Evolutionary conservation across 2,797 vertebrate genomes (phyloP), one percentile per base, ranked within the genome.

Genomic region (Pygocentrus nattereri): DNA sequence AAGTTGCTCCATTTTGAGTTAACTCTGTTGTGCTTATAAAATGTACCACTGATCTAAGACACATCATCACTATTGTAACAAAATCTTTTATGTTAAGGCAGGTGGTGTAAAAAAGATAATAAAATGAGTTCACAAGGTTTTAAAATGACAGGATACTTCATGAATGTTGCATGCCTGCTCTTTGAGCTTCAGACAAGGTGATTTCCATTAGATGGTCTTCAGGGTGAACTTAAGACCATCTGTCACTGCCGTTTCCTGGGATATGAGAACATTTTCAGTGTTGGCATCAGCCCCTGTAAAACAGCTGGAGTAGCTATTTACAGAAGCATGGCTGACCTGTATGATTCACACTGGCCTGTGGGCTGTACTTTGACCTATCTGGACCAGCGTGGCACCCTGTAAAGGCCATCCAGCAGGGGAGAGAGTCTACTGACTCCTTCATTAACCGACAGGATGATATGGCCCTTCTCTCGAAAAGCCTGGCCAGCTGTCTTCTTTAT

Each of bases 231-330:
- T 41, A 58, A n/a, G 30, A 73, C 27, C 50, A 31, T n/a, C 71
- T 58, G 71, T 23, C 30, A 58, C 52, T 1, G 52, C 30, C 5
- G 21, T 30, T 56, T 73, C 27, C 52, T 73, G 8, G 19, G 25
- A 56, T 56, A 56, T 58, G 30, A 58, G 52, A 74, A 23, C 13
- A 5, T 34, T 58, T 21, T 58, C 23, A 6, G 12, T 58, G 50
- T 34, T 74, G 50, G 52, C 25, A 31, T 72, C 11, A 21, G 19
- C 16, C 70, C 27, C 49, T 56, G 13, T 31, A 1, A 38, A 58
- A 56, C 71, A 74, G 71, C 71, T 58, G 52, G 71, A 74, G 52
- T 6, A 21, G 52, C 30, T 58, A 56, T 58, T 74, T 58, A 23
- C 21, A n/a, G 52, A 41, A 38, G 21, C 52, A 15, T 27, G 30